These are phyloP conservation scores for Oopsacas minuta DNA, from an alignment of 37 sponge, comb jelly and placozoan genomes.

Conservation along the genomic window DNA sequence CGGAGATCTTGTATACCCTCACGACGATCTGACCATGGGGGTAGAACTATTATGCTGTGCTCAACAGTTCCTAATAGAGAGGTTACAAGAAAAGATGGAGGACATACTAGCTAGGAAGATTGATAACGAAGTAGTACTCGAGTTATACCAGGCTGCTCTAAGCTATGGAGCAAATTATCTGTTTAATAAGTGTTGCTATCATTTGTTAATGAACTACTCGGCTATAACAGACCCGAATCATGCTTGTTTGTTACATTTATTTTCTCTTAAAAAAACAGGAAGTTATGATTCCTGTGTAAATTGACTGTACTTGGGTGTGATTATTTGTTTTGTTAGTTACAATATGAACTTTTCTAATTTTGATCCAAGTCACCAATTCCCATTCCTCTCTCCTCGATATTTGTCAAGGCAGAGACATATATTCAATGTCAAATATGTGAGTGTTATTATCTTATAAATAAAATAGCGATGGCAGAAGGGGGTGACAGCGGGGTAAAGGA, in stretches of 20 bases:
- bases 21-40: constrained; percentile 68
- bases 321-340: too few relatives aligned
- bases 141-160: not conserved
- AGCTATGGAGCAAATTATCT: not conserved
- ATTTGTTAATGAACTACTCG: not conserved
- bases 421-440: too few relatives aligned
- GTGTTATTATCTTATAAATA: too few relatives aligned
- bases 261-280: not conserved
- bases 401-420: too few relatives aligned
- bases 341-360: too few relatives aligned
- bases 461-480: not conserved
- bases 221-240: not conserved
- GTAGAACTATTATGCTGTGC: constrained; percentile 33
- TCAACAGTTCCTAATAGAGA: constrained; percentile 5
- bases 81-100: not conserved
- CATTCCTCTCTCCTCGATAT: too few relatives aligned
- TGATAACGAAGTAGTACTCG: not conserved
- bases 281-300: not conserved
- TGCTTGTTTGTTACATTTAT: not conserved
- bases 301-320: not conserved
- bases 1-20: constrained; percentile 49
- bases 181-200: not conserved
- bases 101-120: not conserved
- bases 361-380: too few relatives aligned
- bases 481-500: not conserved